These are phyloP conservation scores for Tinea trinotella DNA, from an alignment of 2,888 invertebrate species.

Conservation along the genomic window DNA sequence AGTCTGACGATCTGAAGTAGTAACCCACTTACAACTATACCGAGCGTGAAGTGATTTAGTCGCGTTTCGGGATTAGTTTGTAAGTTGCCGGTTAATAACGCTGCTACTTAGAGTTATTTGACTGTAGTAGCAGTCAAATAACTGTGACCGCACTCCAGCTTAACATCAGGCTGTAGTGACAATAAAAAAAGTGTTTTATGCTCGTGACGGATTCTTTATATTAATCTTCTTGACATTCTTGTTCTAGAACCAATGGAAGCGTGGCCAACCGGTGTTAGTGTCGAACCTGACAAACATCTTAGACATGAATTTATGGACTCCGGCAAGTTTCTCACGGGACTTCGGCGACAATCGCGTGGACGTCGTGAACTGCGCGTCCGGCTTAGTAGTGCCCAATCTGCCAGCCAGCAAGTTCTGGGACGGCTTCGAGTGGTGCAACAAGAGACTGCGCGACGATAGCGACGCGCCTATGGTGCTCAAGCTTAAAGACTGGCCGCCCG, in stretches of 20 bases:
- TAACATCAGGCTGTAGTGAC: no score
- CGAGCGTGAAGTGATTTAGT: no score
- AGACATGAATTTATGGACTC: constrained; percentile 88
- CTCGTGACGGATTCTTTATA: no score
- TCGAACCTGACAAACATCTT: constrained; percentile 87
- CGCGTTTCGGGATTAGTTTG: no score
- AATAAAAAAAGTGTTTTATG: no score
- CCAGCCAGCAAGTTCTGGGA: constrained; percentile 97
- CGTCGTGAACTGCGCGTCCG: constrained; percentile 93
- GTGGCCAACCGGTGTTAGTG: constrained; percentile 94
- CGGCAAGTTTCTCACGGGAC: constrained; percentile 90
- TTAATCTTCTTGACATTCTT: no score
- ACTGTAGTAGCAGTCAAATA: no score
- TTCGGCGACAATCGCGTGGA: constrained; percentile 95
- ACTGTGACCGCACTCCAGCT: no score
- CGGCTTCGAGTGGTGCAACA: constrained; percentile 90
- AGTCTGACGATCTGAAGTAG: no score
- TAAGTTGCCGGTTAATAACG: no score
- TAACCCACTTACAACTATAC: no score
- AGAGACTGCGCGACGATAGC: constrained; percentile 84
- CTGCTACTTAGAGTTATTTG: no score
- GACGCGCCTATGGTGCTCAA: constrained; percentile 92
- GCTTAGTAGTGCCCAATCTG: constrained; percentile 90
- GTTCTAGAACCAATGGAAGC: constrained; percentile 92
- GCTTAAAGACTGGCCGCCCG: constrained; percentile 97